Conservation (phyloP, 1,140 invertebrate species). For the Drosophila sturtevanti region DNA sequence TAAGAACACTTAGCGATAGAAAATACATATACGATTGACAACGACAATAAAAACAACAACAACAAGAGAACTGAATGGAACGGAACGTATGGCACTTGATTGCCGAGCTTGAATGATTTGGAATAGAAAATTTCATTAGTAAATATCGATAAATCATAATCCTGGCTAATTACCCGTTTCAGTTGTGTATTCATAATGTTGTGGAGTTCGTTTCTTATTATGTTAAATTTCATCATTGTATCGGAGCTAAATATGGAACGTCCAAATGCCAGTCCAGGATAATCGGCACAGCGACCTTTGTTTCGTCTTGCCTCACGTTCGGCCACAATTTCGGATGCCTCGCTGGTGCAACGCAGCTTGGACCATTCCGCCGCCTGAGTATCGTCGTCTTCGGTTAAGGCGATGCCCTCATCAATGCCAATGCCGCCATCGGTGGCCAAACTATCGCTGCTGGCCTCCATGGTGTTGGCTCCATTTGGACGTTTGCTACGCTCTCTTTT, state of each 20-base stretch:
- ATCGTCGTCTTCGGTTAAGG: conserved; percentile 86
- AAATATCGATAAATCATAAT: not conserved
- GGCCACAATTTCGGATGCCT: conserved; percentile 92
- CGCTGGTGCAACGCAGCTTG: conserved; percentile 92
- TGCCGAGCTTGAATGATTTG: conserved; percentile 37
- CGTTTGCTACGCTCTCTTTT: conserved; percentile 67
- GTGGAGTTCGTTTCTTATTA: conserved; percentile 98
- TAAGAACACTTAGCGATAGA: conserved; percentile 62
- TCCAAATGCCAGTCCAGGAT: conserved; percentile 95
- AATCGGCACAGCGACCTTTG: conserved; percentile 92
- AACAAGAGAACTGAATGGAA: conserved; percentile 14
- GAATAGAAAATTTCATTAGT: conserved; percentile 57
- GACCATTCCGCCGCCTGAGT: conserved; percentile 90
- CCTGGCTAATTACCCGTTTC: conserved; percentile 91
- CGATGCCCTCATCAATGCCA: conserved; percentile 83
- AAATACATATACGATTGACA: conserved; percentile 5
- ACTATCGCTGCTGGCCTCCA: conserved; percentile 81
- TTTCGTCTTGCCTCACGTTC: conserved; percentile 90
- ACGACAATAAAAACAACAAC: conserved; percentile 3
- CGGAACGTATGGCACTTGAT: conserved; percentile 14
- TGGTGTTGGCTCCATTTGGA: conserved; percentile 32
- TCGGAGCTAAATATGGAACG: conserved; percentile 97
- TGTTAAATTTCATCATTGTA: conserved; percentile 98
- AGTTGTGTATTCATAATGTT: conserved; percentile 98
- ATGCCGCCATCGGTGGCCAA: conserved; percentile 83